Evolutionary conservation across 1,140 invertebrate genomes (phyloP), one percentile per base, ranked within the genome.

Genomic region (Bombus cullumanus): DNA sequence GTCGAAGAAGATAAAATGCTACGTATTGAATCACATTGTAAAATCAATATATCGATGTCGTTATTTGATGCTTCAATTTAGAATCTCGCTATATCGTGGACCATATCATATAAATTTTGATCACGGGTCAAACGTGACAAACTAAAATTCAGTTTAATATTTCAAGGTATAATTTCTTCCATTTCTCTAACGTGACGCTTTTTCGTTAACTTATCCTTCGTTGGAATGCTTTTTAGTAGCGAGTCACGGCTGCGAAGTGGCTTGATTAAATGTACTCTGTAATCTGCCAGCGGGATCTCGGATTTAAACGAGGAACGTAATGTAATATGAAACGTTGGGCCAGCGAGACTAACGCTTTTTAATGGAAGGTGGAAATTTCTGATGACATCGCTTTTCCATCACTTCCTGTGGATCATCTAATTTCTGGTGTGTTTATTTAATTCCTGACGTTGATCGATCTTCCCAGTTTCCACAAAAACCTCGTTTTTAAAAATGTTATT

Each of bases 281-380:
- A 68, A 88, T 81, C 72, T 64, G 31, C 6, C 6, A 22, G 15
- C 69, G 22, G 22, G 8, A 81, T 71, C 69, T 76, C 2, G 31
- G 41, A 37, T 43, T 74, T 73, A 85, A 81, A 88, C 34, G 68
- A 85, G 41, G 37, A 66, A 37, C 64, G 39, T 72, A 85, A 88
- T 80, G 57, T n/a, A 72, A 84, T 81, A 62, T 4, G 37, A 25
- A 81, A 43, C 25, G 25, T 25, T 25, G 43, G 59, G 18, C 13
- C 43, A 15, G 6, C 13, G 64, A 18, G 22, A 57, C 75, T 18
- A 31, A n/a, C 15, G 34, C 64, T 39, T 83, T 59, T 34, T 83
- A 39, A 59, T n/a, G 64, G 25, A 53, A 64, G 22, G 43, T 39
- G 47, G 47, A 39, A 41, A 2, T 59, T 34, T 64, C 31, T 12